phyloP scores from a whole-genome alignment of 2,888 invertebrate genomes.

The Heliconius ismenius region DNA sequence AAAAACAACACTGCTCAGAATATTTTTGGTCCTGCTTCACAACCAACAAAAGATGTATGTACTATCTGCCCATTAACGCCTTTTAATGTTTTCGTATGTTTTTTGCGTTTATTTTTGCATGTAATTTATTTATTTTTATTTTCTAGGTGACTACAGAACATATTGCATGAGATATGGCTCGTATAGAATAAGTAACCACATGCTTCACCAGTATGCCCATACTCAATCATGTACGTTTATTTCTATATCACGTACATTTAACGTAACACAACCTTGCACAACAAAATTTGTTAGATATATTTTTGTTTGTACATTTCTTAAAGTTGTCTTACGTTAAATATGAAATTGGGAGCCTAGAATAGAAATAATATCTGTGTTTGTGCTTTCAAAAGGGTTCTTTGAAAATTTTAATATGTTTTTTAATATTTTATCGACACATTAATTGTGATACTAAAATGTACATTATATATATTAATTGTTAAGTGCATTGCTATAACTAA shows the following conservation, averaged over 20 bases:
- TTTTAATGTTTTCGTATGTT: constrained; percentile 32
- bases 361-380: neutral
- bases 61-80: constrained; percentile 37
- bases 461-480: neutral
- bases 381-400: neutral
- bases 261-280: constrained; percentile 27
- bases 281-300: neutral
- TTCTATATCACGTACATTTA: constrained; percentile 26
- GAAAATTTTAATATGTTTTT: neutral
- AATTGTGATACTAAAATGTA: neutral
- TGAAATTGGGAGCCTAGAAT: neutral
- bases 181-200: constrained; percentile 68
- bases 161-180: constrained; percentile 74
- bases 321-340: constrained; percentile 30
- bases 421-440: neutral
- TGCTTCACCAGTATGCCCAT: constrained; percentile 63
- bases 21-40: constrained; percentile 37
- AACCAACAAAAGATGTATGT: constrained; percentile 44
- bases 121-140: constrained; percentile 55
- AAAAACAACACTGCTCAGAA: constrained; percentile 31
- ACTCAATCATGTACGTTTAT: constrained; percentile 69
- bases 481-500: neutral
- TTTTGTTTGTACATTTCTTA: neutral
- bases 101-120: constrained; percentile 53
- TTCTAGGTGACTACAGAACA: constrained; percentile 72